Conservation (phyloP, 1,140 invertebrate species). For the Metaphire vulgaris region DNA sequence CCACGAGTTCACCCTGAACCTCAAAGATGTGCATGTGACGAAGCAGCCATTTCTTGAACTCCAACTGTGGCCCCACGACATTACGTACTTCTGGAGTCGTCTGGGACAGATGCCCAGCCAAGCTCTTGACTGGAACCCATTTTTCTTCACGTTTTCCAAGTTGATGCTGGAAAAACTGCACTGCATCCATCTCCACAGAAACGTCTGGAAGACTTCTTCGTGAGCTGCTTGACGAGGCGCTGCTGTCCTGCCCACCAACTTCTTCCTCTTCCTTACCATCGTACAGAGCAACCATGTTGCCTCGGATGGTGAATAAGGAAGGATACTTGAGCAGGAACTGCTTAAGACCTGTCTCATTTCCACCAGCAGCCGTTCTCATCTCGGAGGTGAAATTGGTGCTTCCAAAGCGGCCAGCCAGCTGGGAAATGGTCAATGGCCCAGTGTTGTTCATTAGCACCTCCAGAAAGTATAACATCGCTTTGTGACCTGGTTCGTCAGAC, state of each 20-base stretch:
- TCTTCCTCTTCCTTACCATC: slow-evolving; percentile 18
- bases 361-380: slow-evolving; percentile 51
- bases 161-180: slow-evolving; percentile 51
- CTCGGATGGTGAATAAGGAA: slow-evolving; percentile 52
- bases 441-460: slow-evolving; percentile 53
- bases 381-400: slow-evolving; percentile 51
- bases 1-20: slow-evolving; percentile 47
- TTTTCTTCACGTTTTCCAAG: slow-evolving; percentile 49
- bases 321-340: slow-evolving; percentile 53
- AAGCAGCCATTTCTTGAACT: slow-evolving; percentile 49
- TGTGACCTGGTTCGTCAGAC: slow-evolving; percentile 49
- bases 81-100: slow-evolving; percentile 49
- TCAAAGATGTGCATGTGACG: slow-evolving; percentile 52
- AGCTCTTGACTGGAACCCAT: slow-evolving; percentile 50
- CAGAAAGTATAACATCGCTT: slow-evolving; percentile 54
- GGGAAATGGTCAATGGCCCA: slow-evolving; percentile 47
- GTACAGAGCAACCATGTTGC: slow-evolving; percentile 41
- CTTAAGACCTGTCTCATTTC: slow-evolving; percentile 51
- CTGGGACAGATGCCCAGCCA: slow-evolving; percentile 53
- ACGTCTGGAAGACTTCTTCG: slow-evolving; percentile 41
- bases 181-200: slow-evolving; percentile 51
- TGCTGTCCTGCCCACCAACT: background rate
- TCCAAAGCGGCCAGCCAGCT: slow-evolving; percentile 52
- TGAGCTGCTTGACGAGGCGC: slow-evolving; percentile 6
- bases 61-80: slow-evolving; percentile 52